Conservation (phyloP, 2,888 invertebrate genomes). For the Thysanoteuthis rhombus region DNA sequence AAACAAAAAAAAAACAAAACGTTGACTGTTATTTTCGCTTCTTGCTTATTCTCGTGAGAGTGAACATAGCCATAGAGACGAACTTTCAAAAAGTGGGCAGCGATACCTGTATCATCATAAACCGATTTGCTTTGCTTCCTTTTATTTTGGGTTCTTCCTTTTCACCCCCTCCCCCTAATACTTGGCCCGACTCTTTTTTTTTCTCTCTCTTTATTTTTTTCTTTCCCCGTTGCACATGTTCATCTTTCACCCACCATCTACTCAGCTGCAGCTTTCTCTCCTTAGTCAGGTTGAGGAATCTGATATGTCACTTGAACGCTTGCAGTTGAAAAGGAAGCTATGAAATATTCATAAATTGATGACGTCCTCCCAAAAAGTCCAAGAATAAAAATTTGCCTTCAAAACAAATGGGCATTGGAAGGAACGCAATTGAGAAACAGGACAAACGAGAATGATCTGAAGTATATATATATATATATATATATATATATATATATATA, state of each 20-base stretch:
- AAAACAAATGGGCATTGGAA: not conserved
- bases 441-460: no score
- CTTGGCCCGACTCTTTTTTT: no score
- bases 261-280: not conserved
- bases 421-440: not conserved
- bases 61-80: no score
- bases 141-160: no score
- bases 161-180: not conserved
- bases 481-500: not conserved
- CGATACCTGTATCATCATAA: no score
- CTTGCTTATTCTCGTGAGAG: no score
- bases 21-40: no score
- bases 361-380: not conserved
- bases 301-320: not conserved
- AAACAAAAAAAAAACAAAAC: no score
- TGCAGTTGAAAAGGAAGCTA: not conserved
- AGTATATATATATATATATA: constrained; percentile 12
- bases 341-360: not conserved
- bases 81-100: no score
- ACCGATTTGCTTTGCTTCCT: no score
- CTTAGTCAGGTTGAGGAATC: not conserved
- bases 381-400: not conserved
- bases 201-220: not conserved
- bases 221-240: not conserved
- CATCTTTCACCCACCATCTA: not conserved